Evolutionary conservation across 1,140 invertebrate genomes (phyloP), one percentile per base, ranked within the genome.

Genomic region (Watersipora subatra): DNA sequence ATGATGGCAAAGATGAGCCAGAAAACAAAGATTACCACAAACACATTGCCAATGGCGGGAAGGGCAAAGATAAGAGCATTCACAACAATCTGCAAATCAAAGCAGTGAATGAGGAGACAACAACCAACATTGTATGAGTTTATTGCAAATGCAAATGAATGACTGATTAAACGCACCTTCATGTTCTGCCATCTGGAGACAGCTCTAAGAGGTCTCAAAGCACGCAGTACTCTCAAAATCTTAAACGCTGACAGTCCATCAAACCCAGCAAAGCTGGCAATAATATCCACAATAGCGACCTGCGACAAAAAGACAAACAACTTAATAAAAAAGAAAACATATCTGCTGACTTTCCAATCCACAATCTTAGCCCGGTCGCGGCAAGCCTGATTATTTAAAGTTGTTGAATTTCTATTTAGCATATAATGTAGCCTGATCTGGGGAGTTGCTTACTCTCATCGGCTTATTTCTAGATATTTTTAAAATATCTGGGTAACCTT

Each of bases 111-210:
- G 26, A 28, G 22, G 3, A 62, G 3, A 29, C 2, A 28, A 62
- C 12, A 28, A n/a, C 22, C 12, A 28, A 26, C 15, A 62, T 62
- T 12, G 26, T 19, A 17, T 17, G 25, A n/a, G 25, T n/a, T 7
- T 7, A 59, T 12, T 59, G 22, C 22, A 59, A 7, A 59, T 7
- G 12, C 12, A 15, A 55, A 15, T 7, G 7, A 46, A 46, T 46
- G n/a, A n/a, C 7, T 46, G 34, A 12, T 12, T 46, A 59, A 25
- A 64, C 87, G 89, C 90, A 94, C 91, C 87, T 88, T 89, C 90
- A 95, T 94, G 82, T 91, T 91, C 85, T 93, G 90, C 90, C 91
- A 92, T 77, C 91, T 86, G 71, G 91, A 93, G 68, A 95, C 89
- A 67, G 91, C 91, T 77, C 91, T 84, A 66, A 95, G 85, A 68